A percentile compares a stretch with the other conserved stretches of the same genome.
phyloP scores from a whole-genome alignment of 1,140 invertebrate genomes.

The Drosophila punjabiensis region DNA sequence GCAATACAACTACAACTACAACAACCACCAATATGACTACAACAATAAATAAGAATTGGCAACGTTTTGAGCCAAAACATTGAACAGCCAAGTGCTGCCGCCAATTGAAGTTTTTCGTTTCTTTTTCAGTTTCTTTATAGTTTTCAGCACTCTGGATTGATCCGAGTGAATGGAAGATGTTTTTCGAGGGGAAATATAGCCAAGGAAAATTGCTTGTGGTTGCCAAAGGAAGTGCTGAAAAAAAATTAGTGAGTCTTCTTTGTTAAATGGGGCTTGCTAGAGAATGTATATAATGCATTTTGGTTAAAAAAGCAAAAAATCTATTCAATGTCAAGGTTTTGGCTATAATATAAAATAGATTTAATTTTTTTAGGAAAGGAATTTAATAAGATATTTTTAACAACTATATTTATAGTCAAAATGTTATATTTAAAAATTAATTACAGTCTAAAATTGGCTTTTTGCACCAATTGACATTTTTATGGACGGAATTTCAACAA shows the following conservation, averaged over 20 bases:
- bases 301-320: background rate
- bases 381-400: too few relatives aligned
- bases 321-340: background rate
- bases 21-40: background rate
- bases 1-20: constrained; percentile 8
- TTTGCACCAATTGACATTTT: background rate
- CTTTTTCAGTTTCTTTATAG: constrained; percentile 22
- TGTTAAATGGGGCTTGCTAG: background rate
- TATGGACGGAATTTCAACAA: too few relatives aligned
- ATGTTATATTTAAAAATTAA: background rate
- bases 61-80: constrained; percentile 68
- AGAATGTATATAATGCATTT: background rate
- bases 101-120: constrained; percentile 50
- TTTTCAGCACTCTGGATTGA: constrained; percentile 46
- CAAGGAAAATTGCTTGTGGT: constrained; percentile 20
- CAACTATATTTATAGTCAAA: background rate
- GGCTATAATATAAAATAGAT: background rate
- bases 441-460: background rate
- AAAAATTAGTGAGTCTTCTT: background rate
- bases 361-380: background rate
- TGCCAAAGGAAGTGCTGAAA: background rate
- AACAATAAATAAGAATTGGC: constrained; percentile 59
- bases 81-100: constrained; percentile 63
- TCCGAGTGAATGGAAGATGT: constrained; percentile 49
- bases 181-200: background rate